Evolutionary conservation across 64 coral and sea anemone genomes (phyloP).

Genomic region (Cladopsammia gracilis): DNA sequence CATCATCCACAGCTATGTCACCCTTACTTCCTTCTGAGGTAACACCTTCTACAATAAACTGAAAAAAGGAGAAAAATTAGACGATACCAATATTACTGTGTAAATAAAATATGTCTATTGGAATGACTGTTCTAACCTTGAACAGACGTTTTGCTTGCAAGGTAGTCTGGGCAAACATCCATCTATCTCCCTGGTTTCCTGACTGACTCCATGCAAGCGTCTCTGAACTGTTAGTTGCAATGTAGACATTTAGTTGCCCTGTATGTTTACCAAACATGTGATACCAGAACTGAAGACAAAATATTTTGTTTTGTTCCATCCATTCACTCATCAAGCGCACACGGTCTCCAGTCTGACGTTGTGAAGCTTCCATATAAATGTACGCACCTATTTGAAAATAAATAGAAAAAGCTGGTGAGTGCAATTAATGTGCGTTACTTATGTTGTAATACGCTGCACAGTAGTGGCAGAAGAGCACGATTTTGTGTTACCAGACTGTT

Average conservation of each 20-base stretch:
- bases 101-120: no score
- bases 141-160: neutral
- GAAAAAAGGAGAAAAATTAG: neutral
- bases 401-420: neutral
- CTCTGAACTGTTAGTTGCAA: conserved; percentile 13
- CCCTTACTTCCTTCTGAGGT: neutral
- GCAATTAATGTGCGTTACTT: no score
- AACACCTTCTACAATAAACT: conserved; percentile 31
- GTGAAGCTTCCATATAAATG: conserved; percentile 52
- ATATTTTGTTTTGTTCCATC: conserved; percentile 4
- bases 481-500: no score
- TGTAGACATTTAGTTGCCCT: conserved; percentile 15
- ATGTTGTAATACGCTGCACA: no score
- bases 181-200: conserved; percentile 33
- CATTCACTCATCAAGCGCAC: conserved; percentile 41
- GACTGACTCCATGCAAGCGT: conserved; percentile 6
- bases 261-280: conserved; percentile 61
- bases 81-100: neutral
- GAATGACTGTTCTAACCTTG: neutral
- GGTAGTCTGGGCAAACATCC: conserved; percentile 37
- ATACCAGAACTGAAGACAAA: conserved; percentile 65
- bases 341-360: neutral
- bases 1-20: conserved; percentile 26
- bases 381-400: conserved; percentile 18
- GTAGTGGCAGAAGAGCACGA: no score